Conservation (phyloP, 2,888 invertebrate species). For the Nomada lathburiana region DNA sequence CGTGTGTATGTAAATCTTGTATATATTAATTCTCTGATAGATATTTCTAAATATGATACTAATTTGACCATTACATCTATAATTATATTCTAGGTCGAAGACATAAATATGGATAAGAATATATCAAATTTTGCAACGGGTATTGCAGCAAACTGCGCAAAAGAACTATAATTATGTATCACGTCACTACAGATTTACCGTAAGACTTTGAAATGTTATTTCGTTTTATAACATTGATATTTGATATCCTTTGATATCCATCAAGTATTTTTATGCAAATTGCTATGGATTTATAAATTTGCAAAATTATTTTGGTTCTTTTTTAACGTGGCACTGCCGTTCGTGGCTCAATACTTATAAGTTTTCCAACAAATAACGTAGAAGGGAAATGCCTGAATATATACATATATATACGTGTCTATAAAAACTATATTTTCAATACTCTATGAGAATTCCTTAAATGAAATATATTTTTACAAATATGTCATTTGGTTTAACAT, state of each 20-base stretch:
- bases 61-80: slow-evolving; percentile 35
- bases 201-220: slow-evolving; percentile 56
- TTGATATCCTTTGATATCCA: slow-evolving; percentile 64
- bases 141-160: slow-evolving; percentile 75
- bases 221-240: slow-evolving; percentile 49
- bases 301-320: slow-evolving; percentile 63
- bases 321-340: slow-evolving; percentile 80
- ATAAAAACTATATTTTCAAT: slow-evolving; percentile 44
- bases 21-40: slow-evolving; percentile 16
- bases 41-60: slow-evolving; percentile 9
- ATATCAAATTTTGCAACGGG: slow-evolving; percentile 78
- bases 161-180: slow-evolving; percentile 73
- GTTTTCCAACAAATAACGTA: slow-evolving; percentile 76
- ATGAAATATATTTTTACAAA: slow-evolving; percentile 77
- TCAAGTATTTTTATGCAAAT: slow-evolving; percentile 60
- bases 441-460: slow-evolving; percentile 66
- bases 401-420: slow-evolving; percentile 10
- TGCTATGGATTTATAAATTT: slow-evolving; percentile 55
- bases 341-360: slow-evolving; percentile 82
- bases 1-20: slow-evolving; percentile 78
- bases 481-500: slow-evolving; percentile 42
- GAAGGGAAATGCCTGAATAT: slow-evolving; percentile 72
- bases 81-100: slow-evolving; percentile 78
- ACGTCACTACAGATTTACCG: slow-evolving; percentile 34
- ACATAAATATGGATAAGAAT: slow-evolving; percentile 76